These are phyloP conservation scores for Clarias batrachus DNA, from an alignment of 2,113 vertebrate species.

Conservation along the genomic window DNA sequence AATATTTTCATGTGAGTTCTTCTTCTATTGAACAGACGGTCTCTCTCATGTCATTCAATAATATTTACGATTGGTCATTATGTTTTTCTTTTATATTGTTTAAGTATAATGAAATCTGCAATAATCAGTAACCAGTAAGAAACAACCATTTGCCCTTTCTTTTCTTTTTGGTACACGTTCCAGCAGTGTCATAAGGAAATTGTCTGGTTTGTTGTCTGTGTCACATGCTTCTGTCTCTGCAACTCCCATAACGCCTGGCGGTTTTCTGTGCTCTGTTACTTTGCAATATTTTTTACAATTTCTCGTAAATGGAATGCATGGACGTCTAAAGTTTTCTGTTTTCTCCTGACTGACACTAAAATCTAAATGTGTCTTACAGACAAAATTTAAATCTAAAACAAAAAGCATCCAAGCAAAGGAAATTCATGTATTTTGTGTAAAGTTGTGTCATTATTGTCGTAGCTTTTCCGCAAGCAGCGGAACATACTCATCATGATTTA, in stretches of 20 bases:
- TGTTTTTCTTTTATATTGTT: background rate
- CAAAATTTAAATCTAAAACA: background rate
- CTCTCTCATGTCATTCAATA: background rate
- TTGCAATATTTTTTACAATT: background rate
- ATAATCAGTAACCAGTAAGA: background rate
- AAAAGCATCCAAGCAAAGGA: background rate
- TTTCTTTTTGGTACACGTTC: background rate
- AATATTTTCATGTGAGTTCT: background rate
- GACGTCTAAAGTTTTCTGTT: background rate
- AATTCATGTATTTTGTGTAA: background rate
- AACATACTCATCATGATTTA: conserved; percentile 11
- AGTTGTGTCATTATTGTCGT: background rate
- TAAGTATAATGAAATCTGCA: background rate
- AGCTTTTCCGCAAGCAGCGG: background rate
- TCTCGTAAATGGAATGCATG: background rate
- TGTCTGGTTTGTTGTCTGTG: background rate
- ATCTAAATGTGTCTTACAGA: no score
- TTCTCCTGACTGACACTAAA: background rate
- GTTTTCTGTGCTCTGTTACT: background rate
- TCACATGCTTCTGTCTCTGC: background rate
- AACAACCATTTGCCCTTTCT: background rate
- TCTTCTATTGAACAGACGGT: background rate
- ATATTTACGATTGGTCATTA: background rate
- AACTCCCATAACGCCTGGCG: background rate
- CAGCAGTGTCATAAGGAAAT: background rate